Evolutionary conservation across 2,888 invertebrate genomes (phyloP), one percentile per base, ranked within the genome.

Genomic region (Crioceris asparagi): DNA sequence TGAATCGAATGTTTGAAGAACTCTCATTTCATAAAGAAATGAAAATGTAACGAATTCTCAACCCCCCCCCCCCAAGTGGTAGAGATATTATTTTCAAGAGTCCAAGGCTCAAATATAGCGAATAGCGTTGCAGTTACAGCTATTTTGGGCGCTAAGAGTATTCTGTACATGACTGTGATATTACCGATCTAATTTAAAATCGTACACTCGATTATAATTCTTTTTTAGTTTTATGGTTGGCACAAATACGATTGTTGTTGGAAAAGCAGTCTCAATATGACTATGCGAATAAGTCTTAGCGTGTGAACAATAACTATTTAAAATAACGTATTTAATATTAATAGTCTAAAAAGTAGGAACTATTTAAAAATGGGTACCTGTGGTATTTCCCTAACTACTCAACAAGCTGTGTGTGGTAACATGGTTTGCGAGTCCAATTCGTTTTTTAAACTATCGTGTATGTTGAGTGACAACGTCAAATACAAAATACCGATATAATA

Each of bases 151-250:
- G 61, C 62, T 64, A 62, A 62, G 61, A 62, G 59, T 61, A 61
- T 62, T 62, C 59, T 59, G 50, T 49, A 52, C 52, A 56, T 59
- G 62, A 63, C 64, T 64, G 64, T 64, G 64, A 64, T 64, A 64
- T 62, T 57, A 51, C 50, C 56, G 55, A 59, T 59, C 57, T 57
- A 56, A 52, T 44, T 40, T 44, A 39, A 40, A 41, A 38, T 45
- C 37, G 47, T 52, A 29, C 41, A 43, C 39, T 43, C 40, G 47
- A 47, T 46, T 46, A 42, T 40, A 49, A 55, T 7, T 54, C 51
- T 48, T 50, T 7, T 54, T 50, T 52, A 53, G 50, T 51, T 50
- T 50, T 46, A 48, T 44, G 50, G 49, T 48, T 46, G 54, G 52
- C 50, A 47, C 49, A 45, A 47, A 44, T 40, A 46, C 46, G 47